Evolutionary conservation across 2,888 invertebrate species (phyloP), one percentile per base, ranked within the genome.

Genomic region (Hemicrepidius hirtus): DNA sequence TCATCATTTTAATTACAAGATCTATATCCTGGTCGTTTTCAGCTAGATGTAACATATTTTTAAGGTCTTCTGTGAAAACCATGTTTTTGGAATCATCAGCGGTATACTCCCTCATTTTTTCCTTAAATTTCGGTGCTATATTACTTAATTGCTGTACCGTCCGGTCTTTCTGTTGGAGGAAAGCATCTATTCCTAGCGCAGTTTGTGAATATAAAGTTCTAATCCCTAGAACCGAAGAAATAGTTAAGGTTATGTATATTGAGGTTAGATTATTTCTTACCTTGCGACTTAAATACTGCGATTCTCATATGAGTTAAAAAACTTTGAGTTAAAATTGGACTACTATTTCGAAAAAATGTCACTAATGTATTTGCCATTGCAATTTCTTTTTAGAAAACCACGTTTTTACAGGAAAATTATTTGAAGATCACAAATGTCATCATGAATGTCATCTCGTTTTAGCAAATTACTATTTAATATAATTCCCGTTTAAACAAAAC

Each of bases 11-110:
- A 7, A 88, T 80, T 0, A 93, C 83, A 16, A 95, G 85, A 6
- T 91, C 86, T 12, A 94, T 76, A 83, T 95, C 95, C 2, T 87
- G 83, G 35, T 86, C 88, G 28, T 88, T 89, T 72, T 92, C 90
- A 1, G 90, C 90, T 64, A 95, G 84, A 81, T 95, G 92, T 3
- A 94, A 83, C 91, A 95, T 93, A 82, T 93, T 94, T 84, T 95
- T 95, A 10, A 96, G 86, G 85, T 96, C 96, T 86, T 95, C 95
- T 5, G 95, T 94, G 81, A 95, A 96, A 75, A 96, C 90, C 90
- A 94, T 91, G 77, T 89, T 90, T 74, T 89, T 89, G 0, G 87
- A 84, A 0, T 89, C 85, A 13, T 89, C 87, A 2, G 85, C 78
- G 0, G 90, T 86, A 83, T 91, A 92, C 64, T 92, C 90, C 10